Conservation (phyloP, 2,113 vertebrate genomes). For the Erpornis zantholeuca region DNA sequence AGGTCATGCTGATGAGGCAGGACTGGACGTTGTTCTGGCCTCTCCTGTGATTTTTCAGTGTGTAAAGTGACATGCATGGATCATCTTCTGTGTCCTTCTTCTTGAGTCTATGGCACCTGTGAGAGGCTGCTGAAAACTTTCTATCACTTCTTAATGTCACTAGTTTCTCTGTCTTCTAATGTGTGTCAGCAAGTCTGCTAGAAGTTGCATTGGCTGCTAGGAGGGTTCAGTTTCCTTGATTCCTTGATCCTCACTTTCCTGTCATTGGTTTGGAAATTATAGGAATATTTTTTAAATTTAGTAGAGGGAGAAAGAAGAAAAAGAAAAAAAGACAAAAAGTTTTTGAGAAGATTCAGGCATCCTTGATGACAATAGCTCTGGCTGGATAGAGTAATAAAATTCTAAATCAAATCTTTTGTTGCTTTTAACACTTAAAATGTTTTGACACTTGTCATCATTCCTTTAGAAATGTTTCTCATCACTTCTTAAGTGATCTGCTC, state of each 20-base stretch:
- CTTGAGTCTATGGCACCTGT: not conserved
- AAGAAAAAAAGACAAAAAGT: not conserved
- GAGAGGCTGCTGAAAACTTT: not conserved
- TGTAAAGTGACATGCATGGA: not conserved
- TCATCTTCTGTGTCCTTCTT: not conserved
- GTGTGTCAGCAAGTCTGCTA: not conserved
- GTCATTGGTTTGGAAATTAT: not conserved
- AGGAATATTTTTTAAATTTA: not conserved
- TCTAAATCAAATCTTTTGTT: slow-evolving; percentile 35
- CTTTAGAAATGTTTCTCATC: slow-evolving; percentile 54
- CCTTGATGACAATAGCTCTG: slow-evolving; percentile 9
- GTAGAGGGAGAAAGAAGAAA: not conserved
- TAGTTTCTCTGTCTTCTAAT: not conserved
- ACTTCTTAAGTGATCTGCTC: slow-evolving; percentile 23
- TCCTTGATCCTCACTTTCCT: not conserved
- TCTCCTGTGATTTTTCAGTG: not conserved
- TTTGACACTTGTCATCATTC: slow-evolving; percentile 36
- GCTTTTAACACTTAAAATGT: slow-evolving; percentile 38
- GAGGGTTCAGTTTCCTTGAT: not conserved
- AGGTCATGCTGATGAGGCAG: not conserved
- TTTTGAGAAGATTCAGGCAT: not conserved
- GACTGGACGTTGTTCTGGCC: not conserved
- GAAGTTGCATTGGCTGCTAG: not conserved
- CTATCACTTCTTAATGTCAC: not conserved
- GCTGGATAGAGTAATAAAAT: not conserved